Evolutionary conservation across 2,113 vertebrate genomes (phyloP).

Genomic region (Dermatemys mawii): DNA sequence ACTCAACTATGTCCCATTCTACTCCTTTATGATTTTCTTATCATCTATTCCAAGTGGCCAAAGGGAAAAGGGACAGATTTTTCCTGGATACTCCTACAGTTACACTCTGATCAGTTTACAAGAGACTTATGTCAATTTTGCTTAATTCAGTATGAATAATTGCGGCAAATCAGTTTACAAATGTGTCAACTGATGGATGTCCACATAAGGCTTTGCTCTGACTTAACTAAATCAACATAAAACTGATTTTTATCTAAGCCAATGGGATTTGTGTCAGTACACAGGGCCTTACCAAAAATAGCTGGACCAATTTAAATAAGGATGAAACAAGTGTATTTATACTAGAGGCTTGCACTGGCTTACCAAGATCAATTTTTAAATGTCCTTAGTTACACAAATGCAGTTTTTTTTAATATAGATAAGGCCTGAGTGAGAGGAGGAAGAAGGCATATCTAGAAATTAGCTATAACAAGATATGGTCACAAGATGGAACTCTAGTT

Average conservation of each 20-base stretch:
- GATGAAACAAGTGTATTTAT: neutral
- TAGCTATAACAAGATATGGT: neutral
- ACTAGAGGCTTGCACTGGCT: neutral
- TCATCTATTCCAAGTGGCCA: neutral
- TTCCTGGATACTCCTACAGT: neutral
- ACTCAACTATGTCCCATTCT: neutral
- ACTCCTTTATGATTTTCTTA: neutral
- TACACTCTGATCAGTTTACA: neutral
- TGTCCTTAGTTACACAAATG: neutral
- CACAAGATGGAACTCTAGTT: neutral
- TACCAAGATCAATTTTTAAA: neutral
- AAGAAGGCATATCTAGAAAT: neutral
- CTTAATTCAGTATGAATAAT: neutral
- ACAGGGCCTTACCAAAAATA: slow-evolving; percentile 1
- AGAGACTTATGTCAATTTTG: neutral
- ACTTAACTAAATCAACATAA: neutral
- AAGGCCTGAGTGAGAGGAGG: neutral
- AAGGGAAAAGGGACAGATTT: neutral
- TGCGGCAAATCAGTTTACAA: neutral
- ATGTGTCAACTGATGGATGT: neutral
- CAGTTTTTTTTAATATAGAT: neutral
- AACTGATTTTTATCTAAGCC: neutral
- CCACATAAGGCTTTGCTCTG: slow-evolving; percentile 1
- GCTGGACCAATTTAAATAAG: neutral
- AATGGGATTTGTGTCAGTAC: neutral